These are phyloP conservation scores for Gnathonemus longibarbis DNA, from an alignment of 2,113 vertebrate genomes.

Conservation along the genomic window DNA sequence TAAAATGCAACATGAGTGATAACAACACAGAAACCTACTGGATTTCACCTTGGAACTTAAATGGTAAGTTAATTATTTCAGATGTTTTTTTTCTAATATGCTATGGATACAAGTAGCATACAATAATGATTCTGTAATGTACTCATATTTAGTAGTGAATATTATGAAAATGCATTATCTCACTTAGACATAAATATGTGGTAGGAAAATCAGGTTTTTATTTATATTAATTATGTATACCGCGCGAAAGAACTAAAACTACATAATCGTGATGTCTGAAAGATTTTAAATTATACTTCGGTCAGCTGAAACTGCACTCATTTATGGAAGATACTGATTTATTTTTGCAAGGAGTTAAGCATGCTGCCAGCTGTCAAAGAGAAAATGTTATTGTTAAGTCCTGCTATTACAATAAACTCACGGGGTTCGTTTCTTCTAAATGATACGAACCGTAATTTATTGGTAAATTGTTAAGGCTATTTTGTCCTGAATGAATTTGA, in stretches of 20 bases:
- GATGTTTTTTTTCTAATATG: not conserved
- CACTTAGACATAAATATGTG: not conserved
- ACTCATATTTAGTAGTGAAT: not conserved
- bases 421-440: not conserved
- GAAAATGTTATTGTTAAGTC: not conserved
- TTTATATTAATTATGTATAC: not conserved
- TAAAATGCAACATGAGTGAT: not conserved
- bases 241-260: not conserved
- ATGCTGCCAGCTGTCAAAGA: not conserved
- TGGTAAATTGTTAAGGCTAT: not conserved
- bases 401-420: not conserved
- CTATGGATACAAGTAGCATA: not conserved
- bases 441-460: not conserved
- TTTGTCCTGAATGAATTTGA: not conserved
- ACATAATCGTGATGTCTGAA: not conserved
- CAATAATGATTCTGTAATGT: not conserved
- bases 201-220: not conserved
- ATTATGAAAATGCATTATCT: not conserved
- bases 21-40: not conserved
- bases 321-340: not conserved
- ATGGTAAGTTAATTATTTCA: not conserved
- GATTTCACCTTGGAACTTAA: not conserved
- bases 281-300: not conserved
- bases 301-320: not conserved
- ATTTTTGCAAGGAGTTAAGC: not conserved